Evolutionary conservation across 2,113 vertebrate species (phyloP), one percentile per base, ranked within the genome.

Genomic region (Chamaetylas fuelleborni): DNA sequence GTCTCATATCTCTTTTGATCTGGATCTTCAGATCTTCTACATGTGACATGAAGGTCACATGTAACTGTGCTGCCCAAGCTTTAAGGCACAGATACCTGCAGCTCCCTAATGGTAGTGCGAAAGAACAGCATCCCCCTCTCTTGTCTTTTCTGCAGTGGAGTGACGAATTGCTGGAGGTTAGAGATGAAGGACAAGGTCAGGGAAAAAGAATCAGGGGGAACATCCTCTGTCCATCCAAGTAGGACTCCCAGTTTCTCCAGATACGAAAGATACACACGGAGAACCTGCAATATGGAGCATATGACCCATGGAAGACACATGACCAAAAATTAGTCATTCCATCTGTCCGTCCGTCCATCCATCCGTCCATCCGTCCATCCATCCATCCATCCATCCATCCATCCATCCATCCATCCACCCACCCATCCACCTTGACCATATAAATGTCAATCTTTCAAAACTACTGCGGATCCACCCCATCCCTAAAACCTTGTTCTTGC

Each of bases 151-250:
- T 94, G 86, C 71, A 98, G 95, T 28, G 98, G 98, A 5, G 98
- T 97, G 34, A 98, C 92, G 28, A 96, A 95, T 72, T 58, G 95
- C 54, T 98, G 98, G 12, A 99, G 98, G 64, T 97, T 96, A 31
- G 99, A 99, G 85, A 98, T 98, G 93, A 99, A 98, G 95, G 98
- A 97, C 85, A 99, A 91, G 64, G 98, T 99, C 61, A 78, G 48
- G 47, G 96, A 97, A 73, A 98, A 98, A 2, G 97, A 98, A 25
- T 91, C 74, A 42, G 96, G 69, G 14, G 83, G 95, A 66, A 54
- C 82, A 60, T 7, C 53, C 25, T 93, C 78, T 9, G 93, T 95
- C 19, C 93, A 93, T 60, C 98, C 98, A 92, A 99, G 94, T 50
- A 99, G 94, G 15, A 34, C 34, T 38, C 98, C 98, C 78, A 98